phyloP scores from a whole-genome alignment of 2,888 invertebrate species.

The Pseudococcus viburni region DNA sequence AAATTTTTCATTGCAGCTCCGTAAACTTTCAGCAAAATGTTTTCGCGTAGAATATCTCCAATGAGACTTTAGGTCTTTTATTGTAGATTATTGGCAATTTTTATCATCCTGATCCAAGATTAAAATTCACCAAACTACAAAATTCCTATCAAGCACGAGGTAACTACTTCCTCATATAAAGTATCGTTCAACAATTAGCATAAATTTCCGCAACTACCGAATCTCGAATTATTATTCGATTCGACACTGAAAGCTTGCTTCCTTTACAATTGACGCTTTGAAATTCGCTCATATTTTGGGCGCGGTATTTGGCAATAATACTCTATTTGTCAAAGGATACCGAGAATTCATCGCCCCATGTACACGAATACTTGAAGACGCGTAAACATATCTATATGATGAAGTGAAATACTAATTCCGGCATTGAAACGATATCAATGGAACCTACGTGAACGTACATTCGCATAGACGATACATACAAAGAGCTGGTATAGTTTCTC shows the following conservation, averaged over 20 bases:
- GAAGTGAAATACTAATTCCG: conserved; percentile 28
- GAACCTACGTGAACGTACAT: not conserved
- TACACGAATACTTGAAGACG: not conserved
- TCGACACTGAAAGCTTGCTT: not conserved
- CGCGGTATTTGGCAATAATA: conserved; percentile 18
- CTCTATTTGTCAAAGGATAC: conserved; percentile 20
- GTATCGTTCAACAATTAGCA: not conserved
- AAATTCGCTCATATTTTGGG: not conserved
- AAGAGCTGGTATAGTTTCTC: not conserved
- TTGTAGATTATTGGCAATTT: no score
- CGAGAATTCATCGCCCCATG: not conserved
- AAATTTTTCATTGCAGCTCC: no score
- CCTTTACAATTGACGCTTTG: conserved; percentile 14
- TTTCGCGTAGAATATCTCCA: no score
- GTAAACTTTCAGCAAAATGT: no score
- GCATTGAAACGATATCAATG: conserved; percentile 22
- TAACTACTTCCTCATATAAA: not conserved
- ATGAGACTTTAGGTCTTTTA: no score
- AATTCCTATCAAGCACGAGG: no score
- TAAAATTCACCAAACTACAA: no score
- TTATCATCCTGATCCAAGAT: no score
- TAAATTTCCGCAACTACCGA: not conserved
- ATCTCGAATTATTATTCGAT: not conserved
- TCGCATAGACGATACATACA: not conserved
- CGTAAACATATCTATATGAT: conserved; percentile 1